These are phyloP conservation scores for Gymnobelideus leadbeateri DNA, from an alignment of 2,113 vertebrate genomes.

Conservation along the genomic window DNA sequence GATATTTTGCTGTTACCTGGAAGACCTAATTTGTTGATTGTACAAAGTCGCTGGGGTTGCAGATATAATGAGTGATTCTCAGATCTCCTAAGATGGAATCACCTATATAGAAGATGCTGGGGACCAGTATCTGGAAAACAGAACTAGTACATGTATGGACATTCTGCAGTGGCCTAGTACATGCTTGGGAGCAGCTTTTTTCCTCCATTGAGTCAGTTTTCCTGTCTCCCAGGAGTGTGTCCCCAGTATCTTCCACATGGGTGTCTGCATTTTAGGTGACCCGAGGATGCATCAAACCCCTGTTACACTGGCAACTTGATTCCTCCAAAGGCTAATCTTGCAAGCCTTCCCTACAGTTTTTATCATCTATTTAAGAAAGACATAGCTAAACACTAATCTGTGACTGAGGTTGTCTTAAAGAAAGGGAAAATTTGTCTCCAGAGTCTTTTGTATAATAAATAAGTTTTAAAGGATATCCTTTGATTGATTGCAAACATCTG, in stretches of 20 bases:
- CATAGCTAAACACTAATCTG: constrained; percentile 85
- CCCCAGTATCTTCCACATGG: neutral
- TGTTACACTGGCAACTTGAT: constrained; percentile 80
- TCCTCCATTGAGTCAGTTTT: neutral
- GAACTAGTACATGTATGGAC: neutral
- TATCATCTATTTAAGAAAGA: constrained; percentile 87
- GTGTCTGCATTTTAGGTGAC: neutral
- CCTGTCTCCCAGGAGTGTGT: neutral
- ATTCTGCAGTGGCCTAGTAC: neutral
- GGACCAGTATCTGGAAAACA: neutral
- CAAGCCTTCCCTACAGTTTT: constrained; percentile 87
- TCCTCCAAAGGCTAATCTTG: constrained; percentile 76
- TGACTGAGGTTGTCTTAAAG: constrained; percentile 88
- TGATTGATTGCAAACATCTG: constrained; percentile 88
- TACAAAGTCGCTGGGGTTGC: constrained; percentile 81
- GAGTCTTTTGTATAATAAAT: constrained; percentile 88
- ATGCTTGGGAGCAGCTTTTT: neutral
- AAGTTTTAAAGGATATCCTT: constrained; percentile 90
- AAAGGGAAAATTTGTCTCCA: constrained; percentile 89
- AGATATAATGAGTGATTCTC: neutral
- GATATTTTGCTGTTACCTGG: constrained; percentile 91
- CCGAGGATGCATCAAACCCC: neutral
- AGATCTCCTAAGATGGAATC: neutral
- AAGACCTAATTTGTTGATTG: constrained; percentile 91
- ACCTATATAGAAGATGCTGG: neutral